Base-by-base conservation (phyloP, 2,797 vertebrate genomes). In the Falco novaeseelandiae region DNA sequence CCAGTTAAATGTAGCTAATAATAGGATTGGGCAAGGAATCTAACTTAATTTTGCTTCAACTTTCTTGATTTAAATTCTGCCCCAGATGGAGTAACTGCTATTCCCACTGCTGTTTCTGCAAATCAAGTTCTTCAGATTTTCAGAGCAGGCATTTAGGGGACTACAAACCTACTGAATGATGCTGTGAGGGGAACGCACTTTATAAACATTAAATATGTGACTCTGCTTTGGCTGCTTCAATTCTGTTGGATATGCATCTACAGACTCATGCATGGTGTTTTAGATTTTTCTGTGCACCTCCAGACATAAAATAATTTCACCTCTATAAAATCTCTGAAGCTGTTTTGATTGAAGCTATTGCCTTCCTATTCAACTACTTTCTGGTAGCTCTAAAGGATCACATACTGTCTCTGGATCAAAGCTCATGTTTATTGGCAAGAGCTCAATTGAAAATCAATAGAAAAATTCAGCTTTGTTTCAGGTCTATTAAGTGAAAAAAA, bases 161-260 rank as follows among this genome's bases (percentile, higher is more conserved):
- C 84, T 69, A 34, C 29, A 95, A 84, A 87, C 32, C 57, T 69
- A 79, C 58, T 79, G 83, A 96, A 32, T 77, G 77, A 95, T 87
- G 46, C 74, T 91, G 54, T 12, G n/a, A 92, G 70, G 87, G 67
- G 84, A 89, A 93, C 54, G 59, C 2, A 36, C 21, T 97, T 96
- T 61, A 79, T 61, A 90, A 94, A 90, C 74, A 89, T 63, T 94
- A 93, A 51, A 94, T 95, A 80, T 27, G 83, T 88, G 49, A 93
- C 90, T 96, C 80, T 90, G 63, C 83, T 89, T 91, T 92, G 80
- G 30, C 67, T 97, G 78, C 82, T 96, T 88, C 95, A 70, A 14
- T 95, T 87, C 61, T 96, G 57, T 63, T 63, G 23, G 52, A 90
- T 87, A 82, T 59, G 86, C n/a, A 61, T 62, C 51, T 79, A 15